phyloP scores from a whole-genome alignment of 2,113 vertebrate genomes.

The Mola mola region DNA sequence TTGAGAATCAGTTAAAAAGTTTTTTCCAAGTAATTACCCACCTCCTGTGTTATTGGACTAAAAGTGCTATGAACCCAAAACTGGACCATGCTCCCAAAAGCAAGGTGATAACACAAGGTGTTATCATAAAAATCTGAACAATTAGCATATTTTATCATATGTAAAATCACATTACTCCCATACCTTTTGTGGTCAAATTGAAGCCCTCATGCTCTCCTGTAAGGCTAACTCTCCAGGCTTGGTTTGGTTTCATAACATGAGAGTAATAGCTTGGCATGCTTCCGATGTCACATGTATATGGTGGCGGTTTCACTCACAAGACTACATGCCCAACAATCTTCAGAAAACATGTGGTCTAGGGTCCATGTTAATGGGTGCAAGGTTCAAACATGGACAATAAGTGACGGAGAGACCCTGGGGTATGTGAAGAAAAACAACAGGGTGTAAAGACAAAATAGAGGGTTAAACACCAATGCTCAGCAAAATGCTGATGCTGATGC shows the following conservation, averaged over 20 bases:
- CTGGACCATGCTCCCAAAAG: not conserved
- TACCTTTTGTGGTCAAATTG: slow-evolving; percentile 20
- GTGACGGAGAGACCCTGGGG: not conserved
- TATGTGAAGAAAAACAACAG: not conserved
- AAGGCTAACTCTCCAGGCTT: not conserved
- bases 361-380: not conserved
- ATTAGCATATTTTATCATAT: not conserved
- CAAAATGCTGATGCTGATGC: no score
- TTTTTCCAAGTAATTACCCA: slow-evolving; percentile 3
- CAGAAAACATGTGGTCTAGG: not conserved
- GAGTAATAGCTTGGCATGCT: not conserved
- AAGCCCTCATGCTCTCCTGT: slow-evolving; percentile 4
- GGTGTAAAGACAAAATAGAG: not conserved
- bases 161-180: not conserved
- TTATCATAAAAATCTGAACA: not conserved
- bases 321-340: not conserved
- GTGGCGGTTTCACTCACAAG: slow-evolving; percentile 4
- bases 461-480: no score
- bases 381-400: not conserved
- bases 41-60: slow-evolving; percentile 12
- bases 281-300: slow-evolving; percentile 2
- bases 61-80: slow-evolving; percentile 11
- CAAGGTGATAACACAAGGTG: not conserved
- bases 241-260: not conserved
- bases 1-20: no score